These are phyloP conservation scores for Phortica variegata DNA, from an alignment of 1,140 invertebrate species.

Conservation along the genomic window DNA sequence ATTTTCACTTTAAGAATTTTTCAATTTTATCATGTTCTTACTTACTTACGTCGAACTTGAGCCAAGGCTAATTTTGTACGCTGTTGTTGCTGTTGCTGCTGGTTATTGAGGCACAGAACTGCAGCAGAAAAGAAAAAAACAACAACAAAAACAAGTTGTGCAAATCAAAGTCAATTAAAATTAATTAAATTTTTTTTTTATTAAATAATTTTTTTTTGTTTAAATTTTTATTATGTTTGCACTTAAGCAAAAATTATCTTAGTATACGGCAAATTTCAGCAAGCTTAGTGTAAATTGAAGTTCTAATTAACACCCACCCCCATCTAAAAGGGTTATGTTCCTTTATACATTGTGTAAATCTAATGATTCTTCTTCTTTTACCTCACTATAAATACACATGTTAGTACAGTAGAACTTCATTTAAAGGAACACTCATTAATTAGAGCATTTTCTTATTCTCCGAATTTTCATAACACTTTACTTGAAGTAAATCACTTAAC, in stretches of 20 bases:
- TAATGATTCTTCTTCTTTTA: background rate
- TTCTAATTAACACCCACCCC: too few species aligned
- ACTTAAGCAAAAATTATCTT: slow-evolving; percentile 42
- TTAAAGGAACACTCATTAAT: background rate
- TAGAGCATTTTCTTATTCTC: background rate
- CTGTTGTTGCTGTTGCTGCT: background rate
- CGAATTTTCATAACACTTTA: background rate
- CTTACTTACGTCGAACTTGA: too few species aligned
- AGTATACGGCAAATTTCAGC: slow-evolving; percentile 10
- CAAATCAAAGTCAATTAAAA: slow-evolving; percentile 26
- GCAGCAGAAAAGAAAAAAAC: too few species aligned
- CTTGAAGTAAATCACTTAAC: slow-evolving; percentile 12
- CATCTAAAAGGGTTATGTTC: too few species aligned
- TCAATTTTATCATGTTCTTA: too few species aligned
- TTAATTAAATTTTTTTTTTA: slow-evolving; percentile 51
- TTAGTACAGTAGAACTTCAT: background rate
- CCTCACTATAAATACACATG: background rate
- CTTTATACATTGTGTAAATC: background rate
- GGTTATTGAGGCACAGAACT: too few species aligned
- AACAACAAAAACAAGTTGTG: background rate
- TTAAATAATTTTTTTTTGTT: slow-evolving; percentile 38
- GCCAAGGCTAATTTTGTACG: too few species aligned
- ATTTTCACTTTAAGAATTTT: too few species aligned
- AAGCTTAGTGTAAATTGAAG: background rate
- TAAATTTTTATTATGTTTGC: slow-evolving; percentile 35